A percentile compares a stretch with the other conserved stretches of the same genome.
Evolutionary conservation across 2,888 invertebrate genomes (phyloP).

Genomic region (Hemistola chrysoprasaria): DNA sequence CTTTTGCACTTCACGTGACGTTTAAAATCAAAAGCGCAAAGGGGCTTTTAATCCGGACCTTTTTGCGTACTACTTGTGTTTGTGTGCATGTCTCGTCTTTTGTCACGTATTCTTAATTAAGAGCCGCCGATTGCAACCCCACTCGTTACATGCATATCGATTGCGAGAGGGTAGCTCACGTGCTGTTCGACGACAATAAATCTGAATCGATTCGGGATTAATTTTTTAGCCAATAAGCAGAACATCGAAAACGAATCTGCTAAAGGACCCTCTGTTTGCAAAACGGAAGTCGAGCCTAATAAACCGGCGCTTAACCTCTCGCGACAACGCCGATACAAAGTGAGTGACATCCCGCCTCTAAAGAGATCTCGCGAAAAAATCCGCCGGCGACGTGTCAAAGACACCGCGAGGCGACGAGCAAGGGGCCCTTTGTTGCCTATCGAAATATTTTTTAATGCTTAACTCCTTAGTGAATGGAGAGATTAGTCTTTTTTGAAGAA

Average conservation of each 20-base stretch:
- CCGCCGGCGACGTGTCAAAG: slow-evolving; percentile 79
- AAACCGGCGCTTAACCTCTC: slow-evolving; percentile 79
- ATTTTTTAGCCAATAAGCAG: slow-evolving; percentile 48
- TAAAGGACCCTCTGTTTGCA: slow-evolving; percentile 69
- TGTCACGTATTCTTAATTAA: slow-evolving; percentile 84
- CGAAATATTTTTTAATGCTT: slow-evolving; percentile 81
- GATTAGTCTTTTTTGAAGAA: slow-evolving; percentile 84
- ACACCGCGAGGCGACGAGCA: slow-evolving; percentile 70
- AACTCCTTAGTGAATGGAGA: slow-evolving; percentile 83
- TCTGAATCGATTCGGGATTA: slow-evolving; percentile 45
- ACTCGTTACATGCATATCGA: slow-evolving; percentile 75
- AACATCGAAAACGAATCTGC: slow-evolving; percentile 59
- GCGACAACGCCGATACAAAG: slow-evolving; percentile 80
- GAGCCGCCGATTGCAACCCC: slow-evolving; percentile 70
- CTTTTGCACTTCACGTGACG: slow-evolving; percentile 74
- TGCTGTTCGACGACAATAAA: slow-evolving; percentile 49
- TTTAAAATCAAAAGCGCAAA: slow-evolving; percentile 81
- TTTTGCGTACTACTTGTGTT: slow-evolving; percentile 73
- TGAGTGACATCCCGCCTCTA: slow-evolving; percentile 77
- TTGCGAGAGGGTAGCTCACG: slow-evolving; percentile 58
- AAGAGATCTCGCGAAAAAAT: slow-evolving; percentile 78
- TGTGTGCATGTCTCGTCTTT: slow-evolving; percentile 80
- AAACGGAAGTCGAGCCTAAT: slow-evolving; percentile 77
- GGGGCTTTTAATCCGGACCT: slow-evolving; percentile 80
- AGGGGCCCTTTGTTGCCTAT: slow-evolving; percentile 77